Conservation (phyloP, 2,797 vertebrate genomes). For the Coilia nasus region DNA sequence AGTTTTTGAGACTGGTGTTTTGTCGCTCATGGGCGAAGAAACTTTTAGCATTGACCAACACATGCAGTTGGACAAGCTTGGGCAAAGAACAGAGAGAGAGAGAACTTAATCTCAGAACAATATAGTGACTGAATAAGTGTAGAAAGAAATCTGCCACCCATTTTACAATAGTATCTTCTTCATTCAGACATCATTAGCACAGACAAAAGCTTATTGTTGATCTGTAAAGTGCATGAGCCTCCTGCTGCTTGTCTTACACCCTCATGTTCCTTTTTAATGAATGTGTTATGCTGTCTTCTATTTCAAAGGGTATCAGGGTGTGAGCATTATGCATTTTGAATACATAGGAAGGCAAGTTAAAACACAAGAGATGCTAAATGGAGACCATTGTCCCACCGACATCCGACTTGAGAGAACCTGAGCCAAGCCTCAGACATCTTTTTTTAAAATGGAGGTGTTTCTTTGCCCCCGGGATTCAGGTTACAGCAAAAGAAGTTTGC, state of each 20-base stretch:
- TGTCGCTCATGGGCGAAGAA: too few species aligned
- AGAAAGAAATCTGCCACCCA: not conserved
- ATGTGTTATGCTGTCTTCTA: not conserved
- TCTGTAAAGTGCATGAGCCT: not conserved
- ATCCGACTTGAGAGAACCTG: not conserved
- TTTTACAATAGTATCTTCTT: not conserved
- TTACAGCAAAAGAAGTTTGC: conserved; percentile 53
- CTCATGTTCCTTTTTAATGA: not conserved
- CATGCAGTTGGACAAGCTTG: not conserved
- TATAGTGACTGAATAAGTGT: not conserved
- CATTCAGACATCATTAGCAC: not conserved
- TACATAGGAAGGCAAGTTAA: conserved; percentile 3
- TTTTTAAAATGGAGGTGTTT: conserved; percentile 55
- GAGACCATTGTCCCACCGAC: conserved; percentile 6
- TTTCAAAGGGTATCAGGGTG: not conserved
- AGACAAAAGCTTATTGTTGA: conserved; percentile 4
- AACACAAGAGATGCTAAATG: conserved; percentile 16
- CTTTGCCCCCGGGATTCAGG: conserved; percentile 49
- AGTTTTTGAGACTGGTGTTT: too few species aligned
- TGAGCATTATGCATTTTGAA: not conserved
- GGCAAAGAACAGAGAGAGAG: not conserved
- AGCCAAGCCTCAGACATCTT: conserved; percentile 33
- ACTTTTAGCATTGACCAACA: not conserved
- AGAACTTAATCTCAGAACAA: not conserved
- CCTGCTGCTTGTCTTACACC: not conserved